phyloP scores from a whole-genome alignment of 2,797 vertebrate genomes.

The Ptychadena robeensis region DNA sequence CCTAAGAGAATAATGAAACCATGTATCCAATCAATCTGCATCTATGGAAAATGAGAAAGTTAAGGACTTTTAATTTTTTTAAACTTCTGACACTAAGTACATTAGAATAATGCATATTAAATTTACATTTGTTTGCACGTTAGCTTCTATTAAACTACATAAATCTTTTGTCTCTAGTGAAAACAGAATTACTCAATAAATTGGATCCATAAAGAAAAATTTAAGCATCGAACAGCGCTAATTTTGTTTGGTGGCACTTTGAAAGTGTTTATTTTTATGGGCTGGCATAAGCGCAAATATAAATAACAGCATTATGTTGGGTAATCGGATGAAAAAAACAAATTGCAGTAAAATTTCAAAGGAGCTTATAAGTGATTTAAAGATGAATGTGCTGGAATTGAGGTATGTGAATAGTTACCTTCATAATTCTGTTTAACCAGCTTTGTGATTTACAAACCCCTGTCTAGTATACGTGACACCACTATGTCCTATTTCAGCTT shows the following conservation, averaged over 20 bases:
- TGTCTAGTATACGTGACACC: no score
- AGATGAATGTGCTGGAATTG: background rate
- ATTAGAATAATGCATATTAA: constrained; percentile 49
- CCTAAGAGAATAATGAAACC: constrained; percentile 49
- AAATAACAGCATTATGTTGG: constrained; percentile 8
- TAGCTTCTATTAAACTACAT: constrained; percentile 51
- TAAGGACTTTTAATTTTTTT: constrained; percentile 53
- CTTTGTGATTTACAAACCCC: no score
- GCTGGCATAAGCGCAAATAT: background rate
- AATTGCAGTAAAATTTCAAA: background rate
- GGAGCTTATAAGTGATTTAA: background rate
- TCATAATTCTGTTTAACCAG: no score
- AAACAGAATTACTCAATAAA: constrained; percentile 50
- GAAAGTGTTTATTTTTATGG: constrained; percentile 3
- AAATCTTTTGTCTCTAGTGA: constrained; percentile 53
- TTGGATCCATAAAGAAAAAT: constrained; percentile 27
- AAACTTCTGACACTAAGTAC: constrained; percentile 47
- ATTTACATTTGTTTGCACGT: constrained; percentile 54
- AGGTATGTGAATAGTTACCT: no score
- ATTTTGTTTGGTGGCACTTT: constrained; percentile 1
- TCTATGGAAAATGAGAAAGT: constrained; percentile 49
- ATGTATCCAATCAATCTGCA: constrained; percentile 49
- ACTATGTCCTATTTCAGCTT: no score
- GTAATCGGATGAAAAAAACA: background rate
- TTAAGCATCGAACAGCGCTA: constrained; percentile 6